These are phyloP conservation scores for Erebia palarica DNA, from an alignment of 2,888 invertebrate genomes.

Conservation along the genomic window DNA sequence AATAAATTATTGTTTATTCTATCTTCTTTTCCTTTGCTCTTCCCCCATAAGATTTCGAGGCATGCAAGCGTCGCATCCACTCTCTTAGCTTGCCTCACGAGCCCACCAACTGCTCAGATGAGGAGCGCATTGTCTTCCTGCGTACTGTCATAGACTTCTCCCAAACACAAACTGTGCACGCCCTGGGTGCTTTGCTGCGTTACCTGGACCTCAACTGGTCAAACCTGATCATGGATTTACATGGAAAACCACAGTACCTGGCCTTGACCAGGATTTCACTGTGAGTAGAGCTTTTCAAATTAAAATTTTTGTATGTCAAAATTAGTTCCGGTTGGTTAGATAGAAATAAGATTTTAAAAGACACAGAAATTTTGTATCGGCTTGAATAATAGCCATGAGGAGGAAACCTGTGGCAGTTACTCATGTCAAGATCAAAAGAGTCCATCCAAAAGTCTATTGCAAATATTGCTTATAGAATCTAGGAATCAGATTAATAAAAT, in stretches of 20 bases:
- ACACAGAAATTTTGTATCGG: no score
- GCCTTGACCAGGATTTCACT: conserved; percentile 83
- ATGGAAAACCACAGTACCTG: conserved; percentile 75
- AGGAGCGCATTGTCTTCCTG: conserved; percentile 82
- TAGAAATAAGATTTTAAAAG: no score
- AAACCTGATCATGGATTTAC: conserved; percentile 72
- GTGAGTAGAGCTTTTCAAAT: conserved; percentile 68
- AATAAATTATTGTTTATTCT: no score
- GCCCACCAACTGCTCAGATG: conserved; percentile 75
- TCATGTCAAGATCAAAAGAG: no score
- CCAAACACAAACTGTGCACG: conserved; percentile 84
- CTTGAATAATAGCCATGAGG: no score
- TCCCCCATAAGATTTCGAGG: conserved; percentile 72
- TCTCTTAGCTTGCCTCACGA: conserved; percentile 80
- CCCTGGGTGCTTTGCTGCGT: conserved; percentile 87
- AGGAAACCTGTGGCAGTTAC: no score
- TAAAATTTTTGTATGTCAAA: neutral
- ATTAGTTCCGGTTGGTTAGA: neutral
- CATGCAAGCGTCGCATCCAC: conserved; percentile 80
- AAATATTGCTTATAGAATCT: no score
- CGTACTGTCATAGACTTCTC: conserved; percentile 85
- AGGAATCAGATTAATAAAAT: neutral
- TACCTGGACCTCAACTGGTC: conserved; percentile 87
- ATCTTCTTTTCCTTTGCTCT: neutral
- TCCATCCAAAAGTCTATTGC: no score